Conservation (phyloP, 2,113 vertebrate species). For the Semicossyphus pulcher region DNA sequence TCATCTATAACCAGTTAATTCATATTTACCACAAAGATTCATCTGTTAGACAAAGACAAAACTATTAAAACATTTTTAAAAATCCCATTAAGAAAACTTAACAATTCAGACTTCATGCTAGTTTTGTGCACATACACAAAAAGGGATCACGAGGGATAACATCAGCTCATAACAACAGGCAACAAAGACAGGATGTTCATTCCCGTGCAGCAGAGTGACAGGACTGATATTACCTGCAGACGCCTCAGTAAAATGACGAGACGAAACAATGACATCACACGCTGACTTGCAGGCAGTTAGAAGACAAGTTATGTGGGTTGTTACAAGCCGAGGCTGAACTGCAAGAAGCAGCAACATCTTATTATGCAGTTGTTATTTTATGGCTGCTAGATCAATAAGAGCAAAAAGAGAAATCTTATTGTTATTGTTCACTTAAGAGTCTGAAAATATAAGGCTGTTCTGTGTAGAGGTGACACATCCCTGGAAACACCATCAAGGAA, state of each 20-base stretch:
- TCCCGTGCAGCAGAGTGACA: constrained; percentile 56
- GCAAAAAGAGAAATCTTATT: background rate
- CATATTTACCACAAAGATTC: background rate
- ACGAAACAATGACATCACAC: constrained; percentile 30
- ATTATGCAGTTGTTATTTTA: background rate
- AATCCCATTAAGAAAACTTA: too few species aligned
- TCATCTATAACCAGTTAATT: background rate
- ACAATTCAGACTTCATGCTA: constrained; percentile 47
- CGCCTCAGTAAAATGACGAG: constrained; percentile 5
- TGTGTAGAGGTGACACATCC: background rate
- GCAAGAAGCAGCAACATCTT: background rate
- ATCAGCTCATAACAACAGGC: constrained; percentile 34
- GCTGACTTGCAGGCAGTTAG: background rate
- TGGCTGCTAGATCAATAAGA: background rate
- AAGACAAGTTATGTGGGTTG: background rate
- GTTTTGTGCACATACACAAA: constrained; percentile 46
- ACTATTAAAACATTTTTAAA: too few species aligned
- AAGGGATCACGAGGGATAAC: constrained; percentile 24
- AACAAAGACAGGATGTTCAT: constrained; percentile 53
- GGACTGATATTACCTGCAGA: constrained; percentile 31
- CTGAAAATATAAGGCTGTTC: background rate
- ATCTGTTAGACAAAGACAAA: constrained; percentile 10
- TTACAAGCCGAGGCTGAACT: background rate
- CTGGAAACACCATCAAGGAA: constrained; percentile 4
- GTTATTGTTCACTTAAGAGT: background rate